Evolutionary conservation across 2,113 vertebrate species (phyloP), one percentile per base, ranked within the genome.

Genomic region (Hylia prasina): DNA sequence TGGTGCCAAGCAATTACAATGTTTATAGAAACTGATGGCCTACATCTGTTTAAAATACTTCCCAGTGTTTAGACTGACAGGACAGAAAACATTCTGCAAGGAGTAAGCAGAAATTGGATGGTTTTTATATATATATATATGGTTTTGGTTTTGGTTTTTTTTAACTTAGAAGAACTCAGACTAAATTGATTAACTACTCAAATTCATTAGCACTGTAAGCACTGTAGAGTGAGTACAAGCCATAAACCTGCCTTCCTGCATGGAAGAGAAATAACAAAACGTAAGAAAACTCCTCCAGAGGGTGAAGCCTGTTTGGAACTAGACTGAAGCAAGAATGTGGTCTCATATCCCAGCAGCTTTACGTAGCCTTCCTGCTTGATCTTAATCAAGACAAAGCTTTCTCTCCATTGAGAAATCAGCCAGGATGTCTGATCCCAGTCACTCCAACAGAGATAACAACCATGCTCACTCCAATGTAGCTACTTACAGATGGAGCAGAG

Each of bases 21-120:
- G 97, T 98, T 98, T 98, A 98, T 82, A 97, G 95, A 97, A 96
- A 96, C 87, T 96, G 98, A 98, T 90, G 92, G 77, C 89, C 96
- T 87, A 96, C 98, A 98, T 98, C 98, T 98, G 98, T 95, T 95
- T 90, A 93, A 96, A 97, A 97, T 96, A 88, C 85, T 96, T 95
- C 94, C 93, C 90, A 33, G 60, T 97, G 95, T 98, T 98, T 97
- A 96, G 96, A 96, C 94, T 96, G 96, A 98, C 97, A 94, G 91
- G 95, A 97, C 73, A 89, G 82, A 97, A 98, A 98, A 97, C 95
- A 97, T 96, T 98, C 96, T 96, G 89, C 89, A 82, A 95, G 89
- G 89, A 95, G 79, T 90, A 96, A 97, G 96, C 93, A 97, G 77
- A 97, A 97, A 92, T 90, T 75, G 70, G 58, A 86, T 79, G 81